These are phyloP conservation scores for Acrocera orbiculus DNA, from an alignment of 2,888 invertebrate genomes.

Conservation along the genomic window DNA sequence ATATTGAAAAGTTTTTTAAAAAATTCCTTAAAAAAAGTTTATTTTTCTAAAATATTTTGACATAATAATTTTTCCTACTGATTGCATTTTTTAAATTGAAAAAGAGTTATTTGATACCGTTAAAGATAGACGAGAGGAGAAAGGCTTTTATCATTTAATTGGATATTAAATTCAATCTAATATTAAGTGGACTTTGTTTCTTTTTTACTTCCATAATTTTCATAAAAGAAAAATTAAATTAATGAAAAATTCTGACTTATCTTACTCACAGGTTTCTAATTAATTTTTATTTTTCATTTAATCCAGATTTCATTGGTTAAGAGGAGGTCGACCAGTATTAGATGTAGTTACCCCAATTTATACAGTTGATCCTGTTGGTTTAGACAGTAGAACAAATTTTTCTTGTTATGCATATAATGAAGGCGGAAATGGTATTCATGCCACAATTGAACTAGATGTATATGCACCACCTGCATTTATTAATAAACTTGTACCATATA, in stretches of 20 bases:
- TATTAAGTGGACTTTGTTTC: background rate
- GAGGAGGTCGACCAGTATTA: slow-evolving; percentile 54
- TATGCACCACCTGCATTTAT: slow-evolving; percentile 77
- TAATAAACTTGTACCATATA: slow-evolving; percentile 62
- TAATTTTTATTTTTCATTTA: background rate
- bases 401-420: slow-evolving; percentile 74
- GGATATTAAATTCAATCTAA: background rate
- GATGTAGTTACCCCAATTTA: slow-evolving; percentile 61
- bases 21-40: slow-evolving; percentile 6
- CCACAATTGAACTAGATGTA: slow-evolving; percentile 51
- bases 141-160: background rate
- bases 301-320: slow-evolving; percentile 55
- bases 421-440: slow-evolving; percentile 59
- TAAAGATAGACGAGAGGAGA: no score
- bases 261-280: background rate
- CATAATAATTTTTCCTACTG: no score
- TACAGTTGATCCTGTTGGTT: slow-evolving; percentile 64
- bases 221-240: no score
- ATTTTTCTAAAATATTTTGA: slow-evolving; percentile 1
- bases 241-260: no score
- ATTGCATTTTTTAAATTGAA: no score
- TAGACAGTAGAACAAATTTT: slow-evolving; percentile 77
- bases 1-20: no score
- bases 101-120: no score
- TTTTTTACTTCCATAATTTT: background rate